These are phyloP conservation scores for Plotosus lineatus DNA, from an alignment of 2,113 vertebrate species.

Conservation along the genomic window DNA sequence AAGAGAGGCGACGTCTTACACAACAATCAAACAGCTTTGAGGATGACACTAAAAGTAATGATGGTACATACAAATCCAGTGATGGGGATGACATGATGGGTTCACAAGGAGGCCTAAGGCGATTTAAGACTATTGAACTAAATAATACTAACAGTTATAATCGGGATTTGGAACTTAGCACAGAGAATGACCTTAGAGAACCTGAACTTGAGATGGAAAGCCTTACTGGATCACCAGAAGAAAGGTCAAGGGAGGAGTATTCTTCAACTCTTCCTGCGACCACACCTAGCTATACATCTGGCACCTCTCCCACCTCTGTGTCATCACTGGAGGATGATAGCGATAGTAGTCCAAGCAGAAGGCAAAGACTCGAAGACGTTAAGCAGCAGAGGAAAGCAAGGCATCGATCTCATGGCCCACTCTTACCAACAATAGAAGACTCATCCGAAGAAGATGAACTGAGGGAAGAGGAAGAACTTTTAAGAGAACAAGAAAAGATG, in stretches of 20 bases:
- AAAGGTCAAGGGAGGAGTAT: constrained; percentile 92
- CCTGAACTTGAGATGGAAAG: constrained; percentile 99
- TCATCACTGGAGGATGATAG: constrained; percentile 98
- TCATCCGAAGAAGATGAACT: constrained; percentile 97
- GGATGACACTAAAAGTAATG: constrained; percentile 78
- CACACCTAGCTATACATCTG: constrained; percentile 94
- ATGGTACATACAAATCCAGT: constrained; percentile 67
- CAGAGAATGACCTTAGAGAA: constrained; percentile 84
- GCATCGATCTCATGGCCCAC: constrained; percentile 92
- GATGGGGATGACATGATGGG: constrained; percentile 76
- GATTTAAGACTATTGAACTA: constrained; percentile 97
- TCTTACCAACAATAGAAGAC: constrained; percentile 96
- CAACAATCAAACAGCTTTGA: constrained; percentile 84
- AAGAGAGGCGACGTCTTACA: constrained; percentile 83
- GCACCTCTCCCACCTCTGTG: constrained; percentile 95
- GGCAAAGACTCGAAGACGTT: constrained; percentile 91
- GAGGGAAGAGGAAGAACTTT: constrained; percentile 94
- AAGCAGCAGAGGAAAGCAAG: constrained; percentile 97
- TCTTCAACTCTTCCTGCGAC: constrained; percentile 95
- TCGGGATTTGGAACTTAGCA: constrained; percentile 84
- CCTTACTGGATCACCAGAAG: constrained; percentile 93
- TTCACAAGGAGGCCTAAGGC: constrained; percentile 85
- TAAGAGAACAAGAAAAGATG: constrained; percentile 97
- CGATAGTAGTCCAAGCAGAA: constrained; percentile 95
- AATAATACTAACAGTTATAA: constrained; percentile 89